These are phyloP conservation scores for Chrysaora quinquecirrha DNA, from an alignment of 30 jellyfish, hydroid and myxozoan genomes.

Conservation along the genomic window DNA sequence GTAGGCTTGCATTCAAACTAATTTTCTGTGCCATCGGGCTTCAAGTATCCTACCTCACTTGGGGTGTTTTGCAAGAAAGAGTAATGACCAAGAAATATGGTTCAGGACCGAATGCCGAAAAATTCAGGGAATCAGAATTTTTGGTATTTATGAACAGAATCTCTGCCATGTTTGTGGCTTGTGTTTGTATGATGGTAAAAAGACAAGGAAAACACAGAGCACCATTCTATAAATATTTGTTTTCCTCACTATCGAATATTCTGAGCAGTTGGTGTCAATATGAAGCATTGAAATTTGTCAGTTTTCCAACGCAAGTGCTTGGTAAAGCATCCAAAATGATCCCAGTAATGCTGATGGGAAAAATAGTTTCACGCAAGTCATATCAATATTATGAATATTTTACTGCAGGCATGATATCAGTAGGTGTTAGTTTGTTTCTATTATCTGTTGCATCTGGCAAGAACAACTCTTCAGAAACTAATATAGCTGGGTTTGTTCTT, in stretches of 20 bases:
- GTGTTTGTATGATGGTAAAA: constrained; percentile 47
- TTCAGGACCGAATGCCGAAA: constrained; percentile 41
- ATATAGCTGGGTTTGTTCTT: constrained; percentile 72
- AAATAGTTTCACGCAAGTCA: constrained; percentile 74
- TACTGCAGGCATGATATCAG: constrained; percentile 81
- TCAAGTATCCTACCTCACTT: constrained; percentile 88
- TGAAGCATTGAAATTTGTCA: constrained; percentile 95
- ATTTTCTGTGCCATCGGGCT: constrained; percentile 73
- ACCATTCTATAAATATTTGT: constrained; percentile 86
- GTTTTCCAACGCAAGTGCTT: constrained; percentile 98
- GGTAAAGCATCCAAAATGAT: constrained; percentile 96
- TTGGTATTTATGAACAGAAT: constrained; percentile 90
- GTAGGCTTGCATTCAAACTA: constrained; percentile 42
- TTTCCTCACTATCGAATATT: constrained; percentile 88
- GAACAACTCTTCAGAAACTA: constrained; percentile 81
- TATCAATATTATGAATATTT: constrained; percentile 87
- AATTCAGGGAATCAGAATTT: constrained; percentile 86
- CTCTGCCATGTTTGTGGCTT: constrained; percentile 80
- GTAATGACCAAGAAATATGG: constrained; percentile 96
- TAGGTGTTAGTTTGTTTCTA: constrained; percentile 86
- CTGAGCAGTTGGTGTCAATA: constrained; percentile 98
- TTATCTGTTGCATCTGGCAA: constrained; percentile 80
- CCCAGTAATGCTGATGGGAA: constrained; percentile 99
- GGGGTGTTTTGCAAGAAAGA: constrained; percentile 98
- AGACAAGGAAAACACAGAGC: constrained; percentile 75